Evolutionary conservation across 1,140 invertebrate genomes (phyloP).

Genomic region (Zaprionus davidi): DNA sequence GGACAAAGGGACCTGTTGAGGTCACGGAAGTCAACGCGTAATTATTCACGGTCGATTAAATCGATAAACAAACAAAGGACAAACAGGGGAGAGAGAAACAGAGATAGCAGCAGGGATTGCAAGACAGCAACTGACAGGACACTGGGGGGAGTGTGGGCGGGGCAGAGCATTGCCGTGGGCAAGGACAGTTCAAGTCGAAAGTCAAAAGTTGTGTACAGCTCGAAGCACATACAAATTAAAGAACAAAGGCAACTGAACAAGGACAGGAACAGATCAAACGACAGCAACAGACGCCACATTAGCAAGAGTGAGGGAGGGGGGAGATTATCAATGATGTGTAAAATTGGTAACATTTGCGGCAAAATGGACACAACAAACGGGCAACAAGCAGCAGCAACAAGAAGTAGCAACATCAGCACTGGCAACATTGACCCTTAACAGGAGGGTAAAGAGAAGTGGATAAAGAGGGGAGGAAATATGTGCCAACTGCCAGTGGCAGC

Average conservation of each 20-base stretch:
- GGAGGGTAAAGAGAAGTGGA: not conserved
- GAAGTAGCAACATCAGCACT: not conserved
- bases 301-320: not conserved
- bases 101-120: not conserved
- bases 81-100: not conserved
- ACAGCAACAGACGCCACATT: not conserved
- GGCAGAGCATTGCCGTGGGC: not conserved
- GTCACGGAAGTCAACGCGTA: slow-evolving; percentile 33
- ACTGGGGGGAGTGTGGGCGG: not conserved
- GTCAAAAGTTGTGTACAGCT: slow-evolving; percentile 22
- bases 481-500: not conserved
- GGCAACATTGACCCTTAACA: slow-evolving; percentile 1
- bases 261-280: slow-evolving; percentile 14
- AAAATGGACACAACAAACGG: slow-evolving; percentile 1
- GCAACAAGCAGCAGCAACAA: slow-evolving; percentile 8
- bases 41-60: slow-evolving; percentile 54
- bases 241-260: slow-evolving; percentile 9
- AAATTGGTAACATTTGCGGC: slow-evolving; percentile 44
- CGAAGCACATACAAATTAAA: slow-evolving; percentile 2
- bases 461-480: not conserved
- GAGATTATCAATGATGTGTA: slow-evolving; percentile 35
- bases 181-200: slow-evolving; percentile 21
- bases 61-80: slow-evolving; percentile 21
- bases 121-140: not conserved
- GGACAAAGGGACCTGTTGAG: slow-evolving; percentile 24